Evolutionary conservation across 35 echinoderm and acorn worm species (phyloP).

Genomic region (Heliocidaris tuberculata): DNA sequence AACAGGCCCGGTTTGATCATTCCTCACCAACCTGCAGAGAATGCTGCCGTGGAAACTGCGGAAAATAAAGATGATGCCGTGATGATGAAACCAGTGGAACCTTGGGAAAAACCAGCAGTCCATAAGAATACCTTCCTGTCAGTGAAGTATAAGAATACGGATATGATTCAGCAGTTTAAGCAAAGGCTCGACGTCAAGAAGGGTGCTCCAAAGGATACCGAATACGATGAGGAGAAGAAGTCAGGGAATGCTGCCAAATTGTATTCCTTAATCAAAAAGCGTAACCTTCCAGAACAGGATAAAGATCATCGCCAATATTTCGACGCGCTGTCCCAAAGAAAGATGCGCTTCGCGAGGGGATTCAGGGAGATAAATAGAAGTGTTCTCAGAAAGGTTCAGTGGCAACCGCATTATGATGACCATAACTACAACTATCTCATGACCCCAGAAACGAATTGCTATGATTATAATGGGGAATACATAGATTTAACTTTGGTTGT

Average conservation of each 20-base stretch:
- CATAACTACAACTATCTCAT: conserved; percentile 6
- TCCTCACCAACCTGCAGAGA: neutral
- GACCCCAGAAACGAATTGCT: neutral
- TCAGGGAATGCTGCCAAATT: neutral
- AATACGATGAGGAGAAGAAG: neutral
- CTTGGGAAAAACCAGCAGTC: neutral
- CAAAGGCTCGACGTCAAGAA: neutral
- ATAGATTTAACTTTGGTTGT: neutral
- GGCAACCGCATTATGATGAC: neutral
- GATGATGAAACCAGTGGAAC: neutral
- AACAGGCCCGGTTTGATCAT: neutral
- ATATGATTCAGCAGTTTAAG: neutral
- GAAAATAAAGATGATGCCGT: neutral
- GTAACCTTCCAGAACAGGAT: neutral
- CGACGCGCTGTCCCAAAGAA: neutral
- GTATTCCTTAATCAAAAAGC: neutral
- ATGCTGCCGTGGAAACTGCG: neutral
- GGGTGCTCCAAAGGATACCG: neutral
- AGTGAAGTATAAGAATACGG: neutral
- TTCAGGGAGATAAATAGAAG: neutral
- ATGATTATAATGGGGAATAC: neutral
- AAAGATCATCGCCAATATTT: neutral
- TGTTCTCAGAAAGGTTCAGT: neutral
- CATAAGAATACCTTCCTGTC: neutral
- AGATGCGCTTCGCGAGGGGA: neutral